Evolutionary conservation across 2,797 vertebrate genomes (phyloP).

Genomic region (Trachops cirrhosus): DNA sequence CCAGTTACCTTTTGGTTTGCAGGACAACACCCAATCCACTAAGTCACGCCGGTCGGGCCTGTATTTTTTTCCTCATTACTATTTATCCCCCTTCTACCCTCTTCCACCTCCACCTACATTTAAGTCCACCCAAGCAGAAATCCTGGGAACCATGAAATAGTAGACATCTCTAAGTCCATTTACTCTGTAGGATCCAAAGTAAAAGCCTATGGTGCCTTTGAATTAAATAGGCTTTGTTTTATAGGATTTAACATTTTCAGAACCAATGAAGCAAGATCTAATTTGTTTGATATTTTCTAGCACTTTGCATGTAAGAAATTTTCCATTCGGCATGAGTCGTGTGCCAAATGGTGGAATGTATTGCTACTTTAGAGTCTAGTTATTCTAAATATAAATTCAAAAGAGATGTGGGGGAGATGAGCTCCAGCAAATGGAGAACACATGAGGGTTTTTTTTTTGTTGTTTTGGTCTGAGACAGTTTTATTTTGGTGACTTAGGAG

Average conservation of each 20-base stretch:
- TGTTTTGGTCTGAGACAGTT: not conserved
- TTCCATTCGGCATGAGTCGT: not conserved
- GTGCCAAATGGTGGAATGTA: not conserved
- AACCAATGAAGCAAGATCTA: not conserved
- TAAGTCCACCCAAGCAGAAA: not conserved
- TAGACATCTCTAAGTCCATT: not conserved
- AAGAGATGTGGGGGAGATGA: not conserved
- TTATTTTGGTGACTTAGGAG: not conserved
- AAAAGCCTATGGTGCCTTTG: not conserved
- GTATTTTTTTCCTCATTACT: not conserved
- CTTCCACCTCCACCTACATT: not conserved
- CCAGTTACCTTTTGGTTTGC: not conserved
- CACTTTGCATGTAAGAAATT: conserved; percentile 13
- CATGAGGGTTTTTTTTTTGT: not conserved
- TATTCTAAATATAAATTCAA: conserved; percentile 43
- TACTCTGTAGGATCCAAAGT: not conserved
- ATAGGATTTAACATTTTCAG: not conserved
- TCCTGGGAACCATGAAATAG: not conserved
- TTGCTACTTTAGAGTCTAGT: not conserved
- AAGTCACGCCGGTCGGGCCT: not conserved
- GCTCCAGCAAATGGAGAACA: not conserved
- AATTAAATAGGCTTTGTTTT: not conserved
- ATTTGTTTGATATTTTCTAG: not conserved
- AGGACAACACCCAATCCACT: not conserved
- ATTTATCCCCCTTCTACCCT: not conserved